phyloP scores from a whole-genome alignment of 2,113 vertebrate species.

The Corythoichthys haematopterus region DNA sequence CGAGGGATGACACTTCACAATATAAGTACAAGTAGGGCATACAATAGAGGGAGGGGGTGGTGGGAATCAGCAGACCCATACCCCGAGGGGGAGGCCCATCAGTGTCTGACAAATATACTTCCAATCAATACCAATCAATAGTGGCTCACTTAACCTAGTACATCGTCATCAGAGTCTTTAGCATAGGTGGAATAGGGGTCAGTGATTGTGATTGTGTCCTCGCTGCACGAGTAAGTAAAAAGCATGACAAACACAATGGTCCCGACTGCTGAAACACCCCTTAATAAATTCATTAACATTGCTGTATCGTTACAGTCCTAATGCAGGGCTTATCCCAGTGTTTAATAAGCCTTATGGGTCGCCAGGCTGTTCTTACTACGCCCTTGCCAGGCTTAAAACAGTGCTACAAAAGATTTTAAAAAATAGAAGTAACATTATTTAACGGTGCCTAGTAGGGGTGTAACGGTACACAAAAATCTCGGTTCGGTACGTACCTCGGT shows the following conservation, averaged over 20 bases:
- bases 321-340: too few relatives aligned
- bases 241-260: constrained; percentile 1
- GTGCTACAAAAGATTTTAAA: too few relatives aligned
- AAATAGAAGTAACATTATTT: too few relatives aligned
- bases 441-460: too few relatives aligned
- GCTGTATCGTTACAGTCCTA: too few relatives aligned
- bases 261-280: not conserved
- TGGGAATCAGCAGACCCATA: constrained; percentile 38
- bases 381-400: too few relatives aligned
- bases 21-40: constrained; percentile 34
- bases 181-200: constrained; percentile 20
- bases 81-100: constrained; percentile 50
- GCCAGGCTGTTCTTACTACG: too few relatives aligned
- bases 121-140: constrained; percentile 62
- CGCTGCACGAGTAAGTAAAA: constrained; percentile 16
- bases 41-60: constrained; percentile 9
- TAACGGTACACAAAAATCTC: too few relatives aligned
- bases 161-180: constrained; percentile 25
- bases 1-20: constrained; percentile 10
- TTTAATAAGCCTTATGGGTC: too few relatives aligned
- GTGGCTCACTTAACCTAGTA: constrained; percentile 42
- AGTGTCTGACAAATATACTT: constrained; percentile 56
- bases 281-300: not conserved
- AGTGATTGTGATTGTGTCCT: constrained; percentile 23
- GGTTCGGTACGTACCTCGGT: too few relatives aligned